Evolutionary conservation across 2,797 vertebrate genomes (phyloP).

Genomic region (Enteromius mattozi): DNA sequence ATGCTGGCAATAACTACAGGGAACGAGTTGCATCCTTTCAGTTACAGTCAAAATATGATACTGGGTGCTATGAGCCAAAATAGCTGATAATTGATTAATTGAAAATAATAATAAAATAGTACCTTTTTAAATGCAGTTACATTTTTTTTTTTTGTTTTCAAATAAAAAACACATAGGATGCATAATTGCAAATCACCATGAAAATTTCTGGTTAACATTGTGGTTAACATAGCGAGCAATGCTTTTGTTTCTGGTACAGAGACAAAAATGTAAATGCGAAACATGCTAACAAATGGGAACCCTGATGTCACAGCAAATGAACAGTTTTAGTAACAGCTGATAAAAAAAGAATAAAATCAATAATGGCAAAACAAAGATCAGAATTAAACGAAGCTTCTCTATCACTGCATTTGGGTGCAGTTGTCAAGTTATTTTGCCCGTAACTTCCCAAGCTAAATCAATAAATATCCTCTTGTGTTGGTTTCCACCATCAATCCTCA

Average conservation of each 20-base stretch:
- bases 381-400: conserved; percentile 13
- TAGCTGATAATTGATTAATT: not conserved
- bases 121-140: not conserved
- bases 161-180: not conserved
- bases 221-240: conserved; percentile 34
- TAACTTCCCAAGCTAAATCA: conserved; percentile 16
- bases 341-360: conserved; percentile 27
- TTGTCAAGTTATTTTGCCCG: not conserved
- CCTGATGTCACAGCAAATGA: conserved; percentile 58
- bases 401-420: not conserved
- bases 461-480: conserved; percentile 8
- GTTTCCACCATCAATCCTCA: conserved; percentile 34
- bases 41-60: not conserved
- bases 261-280: conserved; percentile 63
- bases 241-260: conserved; percentile 49
- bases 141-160: not conserved
- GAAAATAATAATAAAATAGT: not conserved
- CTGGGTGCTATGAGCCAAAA: not conserved
- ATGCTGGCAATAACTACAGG: conserved; percentile 42
- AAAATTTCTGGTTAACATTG: conserved; percentile 24
- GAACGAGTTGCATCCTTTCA: not conserved
- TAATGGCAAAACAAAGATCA: conserved; percentile 38
- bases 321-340: conserved; percentile 49
- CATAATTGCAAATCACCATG: not conserved
- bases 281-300: conserved; percentile 58